These are phyloP conservation scores for Deroptyus accipitrinus DNA, from an alignment of 2,113 vertebrate genomes.

Conservation along the genomic window DNA sequence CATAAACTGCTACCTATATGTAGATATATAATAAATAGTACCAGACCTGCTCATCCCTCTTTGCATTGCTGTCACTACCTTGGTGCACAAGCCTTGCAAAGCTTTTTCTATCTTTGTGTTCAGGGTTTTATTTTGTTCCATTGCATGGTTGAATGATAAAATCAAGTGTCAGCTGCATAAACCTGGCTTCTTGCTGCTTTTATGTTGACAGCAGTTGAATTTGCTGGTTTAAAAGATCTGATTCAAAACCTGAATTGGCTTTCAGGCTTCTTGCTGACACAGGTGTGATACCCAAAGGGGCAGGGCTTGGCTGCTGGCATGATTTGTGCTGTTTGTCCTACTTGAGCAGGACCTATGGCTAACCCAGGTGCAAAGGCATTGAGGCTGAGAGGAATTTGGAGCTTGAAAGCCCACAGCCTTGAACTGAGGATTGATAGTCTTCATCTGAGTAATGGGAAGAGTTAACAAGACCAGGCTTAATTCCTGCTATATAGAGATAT, in stretches of 20 bases:
- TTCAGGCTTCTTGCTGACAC: neutral
- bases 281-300: fast-evolving
- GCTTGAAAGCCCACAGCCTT: neutral
- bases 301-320: fast-evolving
- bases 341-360: fast-evolving
- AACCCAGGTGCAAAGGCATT: neutral
- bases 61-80: neutral
- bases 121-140: neutral
- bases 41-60: neutral
- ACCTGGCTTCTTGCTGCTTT: neutral
- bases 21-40: neutral
- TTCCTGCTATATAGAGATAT: neutral
- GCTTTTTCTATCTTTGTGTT: neutral
- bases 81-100: neutral
- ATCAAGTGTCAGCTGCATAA: neutral
- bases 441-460: neutral
- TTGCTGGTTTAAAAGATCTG: neutral
- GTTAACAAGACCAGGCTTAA: neutral
- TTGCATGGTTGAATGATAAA: neutral
- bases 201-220: neutral
- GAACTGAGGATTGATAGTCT: neutral
- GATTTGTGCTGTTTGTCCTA: neutral
- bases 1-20: neutral
- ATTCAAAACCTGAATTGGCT: neutral
- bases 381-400: neutral